Evolutionary conservation across 1,140 invertebrate genomes (phyloP).

Genomic region (Brachionus angularis): DNA sequence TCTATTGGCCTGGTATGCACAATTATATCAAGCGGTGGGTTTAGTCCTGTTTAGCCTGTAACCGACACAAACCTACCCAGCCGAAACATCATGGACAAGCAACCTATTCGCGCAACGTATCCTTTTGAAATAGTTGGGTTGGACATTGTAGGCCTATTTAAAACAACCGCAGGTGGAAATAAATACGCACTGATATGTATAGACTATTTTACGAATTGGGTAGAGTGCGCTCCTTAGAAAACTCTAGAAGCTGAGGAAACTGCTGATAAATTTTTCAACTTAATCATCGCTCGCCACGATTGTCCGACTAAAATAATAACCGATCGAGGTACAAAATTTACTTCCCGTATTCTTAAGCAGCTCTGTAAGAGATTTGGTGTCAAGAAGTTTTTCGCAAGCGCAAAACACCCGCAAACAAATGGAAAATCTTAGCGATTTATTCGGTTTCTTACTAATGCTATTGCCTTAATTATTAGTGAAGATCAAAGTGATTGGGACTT

Average conservation of each 20-base stretch:
- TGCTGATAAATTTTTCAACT: slow-evolving; percentile 50
- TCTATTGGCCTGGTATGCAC: slow-evolving; percentile 5
- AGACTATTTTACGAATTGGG: slow-evolving; percentile 57
- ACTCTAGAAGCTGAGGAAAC: slow-evolving; percentile 53
- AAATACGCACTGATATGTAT: slow-evolving; percentile 52
- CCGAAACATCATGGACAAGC: neutral
- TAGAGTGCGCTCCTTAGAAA: slow-evolving; percentile 52
- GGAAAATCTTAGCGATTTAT: slow-evolving; percentile 44
- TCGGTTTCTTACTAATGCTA: too few species aligned
- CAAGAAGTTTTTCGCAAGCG: slow-evolving; percentile 45
- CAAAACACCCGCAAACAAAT: slow-evolving; percentile 47
- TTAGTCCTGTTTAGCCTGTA: neutral
- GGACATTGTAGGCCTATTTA: slow-evolving; percentile 46
- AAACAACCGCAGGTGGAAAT: slow-evolving; percentile 45
- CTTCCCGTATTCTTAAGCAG: neutral
- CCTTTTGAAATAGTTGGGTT: slow-evolving; percentile 34
- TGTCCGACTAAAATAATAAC: slow-evolving; percentile 42
- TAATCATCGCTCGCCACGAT: slow-evolving; percentile 48
- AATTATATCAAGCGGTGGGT: neutral
- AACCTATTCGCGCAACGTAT: neutral
- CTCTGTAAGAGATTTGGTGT: neutral
- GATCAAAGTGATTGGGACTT: too few species aligned
- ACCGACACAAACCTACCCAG: neutral
- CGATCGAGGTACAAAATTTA: slow-evolving; percentile 4
- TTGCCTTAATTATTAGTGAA: too few species aligned